A percentile compares a stretch with the other conserved stretches of the same genome.
These are phyloP conservation scores for Blastobasis adustella DNA, from an alignment of 2,888 invertebrate species.

Conservation along the genomic window DNA sequence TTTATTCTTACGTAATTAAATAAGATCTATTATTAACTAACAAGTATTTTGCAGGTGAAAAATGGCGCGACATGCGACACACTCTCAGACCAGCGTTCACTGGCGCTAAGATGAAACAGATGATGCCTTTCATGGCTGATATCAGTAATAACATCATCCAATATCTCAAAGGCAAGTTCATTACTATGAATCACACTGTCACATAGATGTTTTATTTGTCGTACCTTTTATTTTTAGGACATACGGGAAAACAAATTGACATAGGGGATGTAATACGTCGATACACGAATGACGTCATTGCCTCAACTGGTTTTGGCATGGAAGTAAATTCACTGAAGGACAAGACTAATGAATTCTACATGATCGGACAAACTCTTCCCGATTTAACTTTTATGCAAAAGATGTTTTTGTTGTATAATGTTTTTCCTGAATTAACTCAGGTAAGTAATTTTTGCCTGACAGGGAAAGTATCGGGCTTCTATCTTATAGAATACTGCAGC, in stretches of 20 bases:
- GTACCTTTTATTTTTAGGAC: too few species aligned
- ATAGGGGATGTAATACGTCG: too few species aligned
- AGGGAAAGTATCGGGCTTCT: too few species aligned
- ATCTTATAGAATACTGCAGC: too few species aligned
- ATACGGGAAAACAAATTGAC: too few species aligned
- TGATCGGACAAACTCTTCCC: conserved; percentile 32
- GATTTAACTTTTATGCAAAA: conserved; percentile 27
- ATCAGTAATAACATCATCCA: conserved; percentile 37
- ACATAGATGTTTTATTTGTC: too few species aligned
- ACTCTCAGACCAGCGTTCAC: conserved; percentile 37
- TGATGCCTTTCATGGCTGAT: conserved; percentile 64
- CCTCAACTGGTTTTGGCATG: conserved; percentile 73
- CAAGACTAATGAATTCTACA: conserved; percentile 14
- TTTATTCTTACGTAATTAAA: too few species aligned
- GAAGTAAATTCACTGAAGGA: conserved; percentile 70
- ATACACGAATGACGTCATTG: conserved; percentile 36
- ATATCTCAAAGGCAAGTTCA: conserved; percentile 38
- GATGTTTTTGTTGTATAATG: conserved; percentile 20
- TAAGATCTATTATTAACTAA: too few species aligned
- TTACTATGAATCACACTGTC: too few species aligned
- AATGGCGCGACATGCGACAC: conserved; percentile 65
- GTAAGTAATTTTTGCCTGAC: conserved; percentile 22
- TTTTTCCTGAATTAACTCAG: conserved; percentile 31
- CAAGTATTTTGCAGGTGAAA: conserved; percentile 40
- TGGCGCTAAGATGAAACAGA: conserved; percentile 64